A percentile compares a stretch with the other conserved stretches of the same genome.
Evolutionary conservation across 2,797 vertebrate species (phyloP).

Genomic region (Moxostoma hubbsi): DNA sequence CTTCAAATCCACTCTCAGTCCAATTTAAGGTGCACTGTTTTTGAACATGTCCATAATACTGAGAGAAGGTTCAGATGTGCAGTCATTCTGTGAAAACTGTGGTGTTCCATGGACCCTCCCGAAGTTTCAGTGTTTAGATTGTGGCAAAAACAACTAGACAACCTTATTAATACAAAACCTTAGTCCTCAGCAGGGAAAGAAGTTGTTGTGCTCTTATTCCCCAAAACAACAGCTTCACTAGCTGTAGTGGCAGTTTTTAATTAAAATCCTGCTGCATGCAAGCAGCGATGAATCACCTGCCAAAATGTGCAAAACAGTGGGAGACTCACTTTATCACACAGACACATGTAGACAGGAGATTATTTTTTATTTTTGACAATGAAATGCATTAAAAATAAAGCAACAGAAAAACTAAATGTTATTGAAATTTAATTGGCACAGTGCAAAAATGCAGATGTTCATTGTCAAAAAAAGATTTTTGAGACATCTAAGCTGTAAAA

Average conservation of each 20-base stretch:
- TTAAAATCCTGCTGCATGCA: slow-evolving; percentile 39
- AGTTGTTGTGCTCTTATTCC: slow-evolving; percentile 24
- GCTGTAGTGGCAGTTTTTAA: slow-evolving; percentile 41
- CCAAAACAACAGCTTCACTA: slow-evolving; percentile 24
- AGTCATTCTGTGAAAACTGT: slow-evolving; percentile 18
- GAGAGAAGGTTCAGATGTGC: slow-evolving; percentile 29
- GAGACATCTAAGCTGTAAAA: background rate
- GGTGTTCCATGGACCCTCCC: background rate
- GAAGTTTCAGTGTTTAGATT: slow-evolving; percentile 6
- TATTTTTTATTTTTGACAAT: slow-evolving; percentile 10
- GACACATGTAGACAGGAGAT: background rate
- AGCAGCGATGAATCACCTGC: slow-evolving; percentile 45
- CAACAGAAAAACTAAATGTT: background rate
- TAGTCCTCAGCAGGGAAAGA: too few relatives aligned
- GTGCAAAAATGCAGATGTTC: slow-evolving; percentile 1
- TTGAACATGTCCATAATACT: slow-evolving; percentile 3
- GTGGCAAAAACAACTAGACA: slow-evolving; percentile 21
- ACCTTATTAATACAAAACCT: slow-evolving; percentile 29
- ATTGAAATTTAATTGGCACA: too few relatives aligned
- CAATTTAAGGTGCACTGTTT: slow-evolving; percentile 42
- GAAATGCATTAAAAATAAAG: background rate
- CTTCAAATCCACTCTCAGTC: slow-evolving; percentile 21
- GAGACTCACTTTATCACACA: slow-evolving; percentile 1
- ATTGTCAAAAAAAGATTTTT: background rate
- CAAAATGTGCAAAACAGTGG: slow-evolving; percentile 40